Conservation (phyloP, 2,888 invertebrate species). For the Tryphoninae sp. region DNA sequence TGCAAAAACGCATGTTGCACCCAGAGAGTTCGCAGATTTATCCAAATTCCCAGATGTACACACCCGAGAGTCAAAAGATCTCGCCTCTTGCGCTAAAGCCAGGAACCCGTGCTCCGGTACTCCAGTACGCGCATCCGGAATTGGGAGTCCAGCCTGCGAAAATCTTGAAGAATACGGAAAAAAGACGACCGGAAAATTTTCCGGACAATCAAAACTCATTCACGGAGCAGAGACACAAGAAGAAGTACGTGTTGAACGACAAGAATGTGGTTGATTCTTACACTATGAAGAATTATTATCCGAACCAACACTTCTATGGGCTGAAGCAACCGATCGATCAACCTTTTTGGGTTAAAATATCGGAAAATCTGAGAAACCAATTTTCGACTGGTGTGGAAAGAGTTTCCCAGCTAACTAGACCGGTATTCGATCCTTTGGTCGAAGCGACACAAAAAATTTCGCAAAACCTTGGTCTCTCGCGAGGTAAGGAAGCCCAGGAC, state of each 20-base stretch:
- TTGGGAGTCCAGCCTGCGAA: conserved; percentile 90
- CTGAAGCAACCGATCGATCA: conserved; percentile 84
- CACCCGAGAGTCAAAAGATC: conserved; percentile 84
- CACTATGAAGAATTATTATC: conserved; percentile 77
- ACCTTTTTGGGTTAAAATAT: conserved; percentile 88
- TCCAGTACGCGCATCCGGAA: conserved; percentile 91
- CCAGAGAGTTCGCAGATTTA: conserved; percentile 84
- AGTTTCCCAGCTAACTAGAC: conserved; percentile 86
- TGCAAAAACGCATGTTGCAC: conserved; percentile 88
- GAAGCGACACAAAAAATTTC: conserved; percentile 92
- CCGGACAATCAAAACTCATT: conserved; percentile 72
- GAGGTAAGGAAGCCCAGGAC: conserved; percentile 83
- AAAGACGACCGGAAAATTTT: conserved; percentile 73
- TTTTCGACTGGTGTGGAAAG: conserved; percentile 88
- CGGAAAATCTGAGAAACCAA: conserved; percentile 88
- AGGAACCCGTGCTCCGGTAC: conserved; percentile 88
- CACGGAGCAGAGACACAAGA: conserved; percentile 77
- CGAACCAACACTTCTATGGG: conserved; percentile 82
- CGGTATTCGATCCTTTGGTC: conserved; percentile 87
- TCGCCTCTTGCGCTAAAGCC: conserved; percentile 86
- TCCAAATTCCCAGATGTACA: conserved; percentile 86
- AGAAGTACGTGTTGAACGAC: conserved; percentile 78
- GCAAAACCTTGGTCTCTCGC: conserved; percentile 87
- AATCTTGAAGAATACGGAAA: conserved; percentile 76
- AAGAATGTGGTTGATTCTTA: conserved; percentile 77